Base-by-base conservation (phyloP, 1,140 invertebrate genomes). In the Drosophila pseudoobscura region DNA sequence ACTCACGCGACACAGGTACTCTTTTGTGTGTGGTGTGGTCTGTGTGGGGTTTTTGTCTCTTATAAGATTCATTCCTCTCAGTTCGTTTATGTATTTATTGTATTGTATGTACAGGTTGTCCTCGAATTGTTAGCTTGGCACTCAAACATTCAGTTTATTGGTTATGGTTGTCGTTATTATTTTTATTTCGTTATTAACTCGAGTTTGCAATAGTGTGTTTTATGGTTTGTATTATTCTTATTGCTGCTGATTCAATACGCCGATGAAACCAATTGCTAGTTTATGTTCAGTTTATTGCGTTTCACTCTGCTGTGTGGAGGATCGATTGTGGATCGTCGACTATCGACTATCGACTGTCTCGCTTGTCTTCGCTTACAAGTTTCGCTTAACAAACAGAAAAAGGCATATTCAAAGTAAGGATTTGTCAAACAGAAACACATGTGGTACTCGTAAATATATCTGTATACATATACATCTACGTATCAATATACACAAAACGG, bases 41-140 rank as follows among this genome's bases (percentile, higher is more conserved):
- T 39, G 35, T 39, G 35, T 35, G 29, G 29, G 7, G 35, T 35
- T 8, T 35, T 3, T 35, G 51, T 53, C 51, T n/a, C 13, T 64
- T 64, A 44, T 53, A 46, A 13, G 65, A 39, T 31, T 52, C 49
- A 35, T 29, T 46, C 24, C 22, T 47, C 45, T 39, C 29, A 17
- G 41, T 49, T 47, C 15, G 5, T 63, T 54, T 54, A 26, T 51
- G n/a, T 60, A 41, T 79, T 41, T 52, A 75, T 60, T 46, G n/a
- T 39, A 13, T 61, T 39, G 52, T 82, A 87, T 87, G 46, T 85
- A 85, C 78, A 85, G 55, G 68, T 53, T 87, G 59, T 85, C 61
- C 59, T 80, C 79, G 72, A 89, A 89, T 90, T 90, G 52, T 90
- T 87, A 89, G 85, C 85, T 89, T 89, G 85, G 85, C 85, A 89